A percentile compares a stretch with the other conserved stretches of the same genome.
Evolutionary conservation across 53 echinoderm and acorn worm genomes (phyloP).

Genomic region (Arbacia lixula): DNA sequence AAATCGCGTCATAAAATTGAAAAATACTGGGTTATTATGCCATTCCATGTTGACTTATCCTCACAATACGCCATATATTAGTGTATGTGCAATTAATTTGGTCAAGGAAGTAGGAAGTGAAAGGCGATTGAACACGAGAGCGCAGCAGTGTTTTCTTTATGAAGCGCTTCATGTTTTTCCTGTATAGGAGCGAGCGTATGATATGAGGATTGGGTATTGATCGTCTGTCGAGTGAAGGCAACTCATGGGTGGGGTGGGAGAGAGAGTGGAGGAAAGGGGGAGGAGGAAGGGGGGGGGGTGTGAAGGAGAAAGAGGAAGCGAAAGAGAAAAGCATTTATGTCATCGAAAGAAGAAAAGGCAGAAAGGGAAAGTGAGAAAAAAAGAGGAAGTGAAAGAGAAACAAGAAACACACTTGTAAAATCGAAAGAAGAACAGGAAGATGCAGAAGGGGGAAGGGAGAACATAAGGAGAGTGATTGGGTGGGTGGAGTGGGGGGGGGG

Average conservation of each 20-base stretch:
- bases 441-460: neutral
- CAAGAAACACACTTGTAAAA: too few species aligned
- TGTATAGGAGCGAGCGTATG: neutral
- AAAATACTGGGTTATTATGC: too few species aligned
- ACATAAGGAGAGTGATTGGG: neutral
- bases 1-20: too few species aligned
- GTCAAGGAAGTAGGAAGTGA: neutral
- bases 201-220: slow-evolving; percentile 17
- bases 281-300: neutral
- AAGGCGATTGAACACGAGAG: slow-evolving; percentile 1
- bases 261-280: too few species aligned
- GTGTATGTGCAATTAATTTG: slow-evolving; percentile 12
- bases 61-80: too few species aligned
- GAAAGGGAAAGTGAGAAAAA: neutral
- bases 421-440: too few species aligned
- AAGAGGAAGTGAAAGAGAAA: too few species aligned
- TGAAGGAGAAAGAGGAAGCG: neutral
- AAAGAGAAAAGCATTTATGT: neutral
- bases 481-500: neutral
- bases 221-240: slow-evolving; percentile 1
- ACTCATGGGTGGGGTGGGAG: neutral
- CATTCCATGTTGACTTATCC: slow-evolving; percentile 8
- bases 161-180: slow-evolving; percentile 12
- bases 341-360: too few species aligned
- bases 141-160: slow-evolving; percentile 5